phyloP scores from a whole-genome alignment of 1,140 invertebrate genomes.

The Heliothis subflexa region DNA sequence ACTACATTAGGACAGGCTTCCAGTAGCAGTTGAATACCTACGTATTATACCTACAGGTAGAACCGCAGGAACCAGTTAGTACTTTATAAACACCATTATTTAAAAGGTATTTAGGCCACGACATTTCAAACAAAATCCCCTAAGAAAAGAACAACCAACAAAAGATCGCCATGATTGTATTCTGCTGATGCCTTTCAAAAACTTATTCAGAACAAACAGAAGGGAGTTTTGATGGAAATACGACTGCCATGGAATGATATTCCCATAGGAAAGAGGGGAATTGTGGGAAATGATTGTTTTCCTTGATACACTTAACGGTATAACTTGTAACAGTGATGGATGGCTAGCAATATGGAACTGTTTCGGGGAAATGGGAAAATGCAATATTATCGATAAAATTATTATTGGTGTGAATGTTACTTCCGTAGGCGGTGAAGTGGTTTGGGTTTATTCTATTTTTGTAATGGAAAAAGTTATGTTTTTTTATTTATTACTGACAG shows the following conservation, averaged over 20 bases:
- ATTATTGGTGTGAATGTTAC: not conserved
- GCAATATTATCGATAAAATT: not conserved
- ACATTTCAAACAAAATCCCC: too few species aligned
- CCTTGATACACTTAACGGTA: constrained; percentile 15
- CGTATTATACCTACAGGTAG: too few species aligned
- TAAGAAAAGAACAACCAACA: not conserved
- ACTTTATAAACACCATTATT: too few species aligned
- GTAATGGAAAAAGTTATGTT: too few species aligned
- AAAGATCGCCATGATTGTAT: not conserved
- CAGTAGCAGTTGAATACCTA: too few species aligned
- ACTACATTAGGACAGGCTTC: too few species aligned
- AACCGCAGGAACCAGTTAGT: too few species aligned
- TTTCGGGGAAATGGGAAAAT: not conserved
- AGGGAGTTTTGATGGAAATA: not conserved
- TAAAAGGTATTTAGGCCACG: not conserved
- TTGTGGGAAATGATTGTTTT: not conserved
- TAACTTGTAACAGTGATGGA: constrained; percentile 17
- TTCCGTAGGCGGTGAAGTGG: too few species aligned
- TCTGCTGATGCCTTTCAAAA: not conserved
- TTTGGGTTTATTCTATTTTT: too few species aligned
- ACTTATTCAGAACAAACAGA: not conserved
- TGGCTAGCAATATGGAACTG: not conserved
- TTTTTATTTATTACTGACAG: too few species aligned
- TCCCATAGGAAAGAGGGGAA: constrained; percentile 10
- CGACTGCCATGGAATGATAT: not conserved